These are phyloP conservation scores for Hystrix cristata DNA, from an alignment of 2,113 vertebrate genomes.

Conservation along the genomic window DNA sequence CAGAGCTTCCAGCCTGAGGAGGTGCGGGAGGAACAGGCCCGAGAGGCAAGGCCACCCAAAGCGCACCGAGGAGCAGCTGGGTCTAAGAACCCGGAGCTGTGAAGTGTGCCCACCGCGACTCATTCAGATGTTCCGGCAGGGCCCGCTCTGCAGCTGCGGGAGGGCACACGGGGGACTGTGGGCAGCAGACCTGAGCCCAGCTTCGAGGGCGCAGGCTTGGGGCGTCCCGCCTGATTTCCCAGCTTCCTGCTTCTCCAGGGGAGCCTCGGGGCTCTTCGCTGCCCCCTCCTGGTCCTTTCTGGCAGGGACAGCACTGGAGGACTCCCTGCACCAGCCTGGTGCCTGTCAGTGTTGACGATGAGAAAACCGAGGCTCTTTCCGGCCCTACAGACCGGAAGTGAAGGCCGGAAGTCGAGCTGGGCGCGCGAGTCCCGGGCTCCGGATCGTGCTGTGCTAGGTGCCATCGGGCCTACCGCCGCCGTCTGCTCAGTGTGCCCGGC, in stretches of 20 bases:
- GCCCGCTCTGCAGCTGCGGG: no score
- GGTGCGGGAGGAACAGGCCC: background rate
- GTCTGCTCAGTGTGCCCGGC: no score
- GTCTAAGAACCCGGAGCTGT: conserved; percentile 28
- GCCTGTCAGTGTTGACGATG: background rate
- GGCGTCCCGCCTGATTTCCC: background rate
- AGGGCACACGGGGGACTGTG: background rate
- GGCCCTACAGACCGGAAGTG: background rate
- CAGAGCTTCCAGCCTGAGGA: conserved; percentile 35
- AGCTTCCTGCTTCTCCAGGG: background rate
- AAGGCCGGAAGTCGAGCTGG: no score
- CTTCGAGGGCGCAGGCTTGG: background rate
- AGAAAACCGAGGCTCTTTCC: background rate
- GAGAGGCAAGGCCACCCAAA: background rate
- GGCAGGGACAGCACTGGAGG: background rate
- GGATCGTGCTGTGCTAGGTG: no score
- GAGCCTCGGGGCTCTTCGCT: background rate
- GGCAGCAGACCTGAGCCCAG: background rate
- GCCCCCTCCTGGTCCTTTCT: background rate
- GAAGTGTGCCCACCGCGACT: background rate
- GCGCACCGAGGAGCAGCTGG: background rate
- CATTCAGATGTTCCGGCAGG: background rate
- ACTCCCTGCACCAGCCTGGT: background rate
- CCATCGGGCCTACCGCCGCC: no score
- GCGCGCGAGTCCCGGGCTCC: no score